Percentiles rank a stretch among this genome's conserved stretches.
These are phyloP conservation scores for Potamarius usumacintae DNA, from an alignment of 2,113 vertebrate genomes.

Conservation along the genomic window DNA sequence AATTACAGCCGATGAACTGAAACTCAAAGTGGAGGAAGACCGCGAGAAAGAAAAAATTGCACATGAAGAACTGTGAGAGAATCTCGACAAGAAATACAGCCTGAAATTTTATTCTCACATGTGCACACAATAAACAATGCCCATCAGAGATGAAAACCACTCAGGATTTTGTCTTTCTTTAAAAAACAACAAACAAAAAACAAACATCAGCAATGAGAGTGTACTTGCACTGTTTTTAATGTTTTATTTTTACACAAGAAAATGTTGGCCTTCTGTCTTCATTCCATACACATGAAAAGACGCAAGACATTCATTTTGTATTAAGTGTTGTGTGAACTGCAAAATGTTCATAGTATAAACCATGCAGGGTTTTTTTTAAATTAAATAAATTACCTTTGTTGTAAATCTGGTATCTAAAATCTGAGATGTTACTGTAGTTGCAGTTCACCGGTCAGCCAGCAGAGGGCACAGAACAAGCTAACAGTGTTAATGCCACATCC, in stretches of 20 bases:
- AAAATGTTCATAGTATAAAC: neutral
- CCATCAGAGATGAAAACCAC: conserved; percentile 10
- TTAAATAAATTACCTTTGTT: neutral
- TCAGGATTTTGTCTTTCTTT: conserved; percentile 11
- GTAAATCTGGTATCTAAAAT: neutral
- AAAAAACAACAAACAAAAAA: neutral
- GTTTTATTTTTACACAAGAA: neutral
- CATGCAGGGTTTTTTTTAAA: conserved; percentile 6
- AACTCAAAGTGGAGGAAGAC: conserved; percentile 90
- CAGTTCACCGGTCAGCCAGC: neutral
- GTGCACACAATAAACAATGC: conserved; percentile 47
- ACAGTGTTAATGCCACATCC: too few relatives aligned
- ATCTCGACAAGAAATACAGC: neutral
- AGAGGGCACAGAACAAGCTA: neutral
- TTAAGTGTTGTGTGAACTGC: neutral
- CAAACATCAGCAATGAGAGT: neutral
- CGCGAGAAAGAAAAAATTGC: conserved; percentile 77
- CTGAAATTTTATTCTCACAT: neutral
- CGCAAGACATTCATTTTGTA: neutral
- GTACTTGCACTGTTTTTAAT: conserved; percentile 33
- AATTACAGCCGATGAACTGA: conserved; percentile 85
- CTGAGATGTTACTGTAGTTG: neutral
- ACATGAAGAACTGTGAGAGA: conserved; percentile 85
- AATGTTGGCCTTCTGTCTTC: neutral
- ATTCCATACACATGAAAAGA: neutral